Evolutionary conservation across 2,888 invertebrate species (phyloP).

Genomic region (Digitonthophagus gazella): DNA sequence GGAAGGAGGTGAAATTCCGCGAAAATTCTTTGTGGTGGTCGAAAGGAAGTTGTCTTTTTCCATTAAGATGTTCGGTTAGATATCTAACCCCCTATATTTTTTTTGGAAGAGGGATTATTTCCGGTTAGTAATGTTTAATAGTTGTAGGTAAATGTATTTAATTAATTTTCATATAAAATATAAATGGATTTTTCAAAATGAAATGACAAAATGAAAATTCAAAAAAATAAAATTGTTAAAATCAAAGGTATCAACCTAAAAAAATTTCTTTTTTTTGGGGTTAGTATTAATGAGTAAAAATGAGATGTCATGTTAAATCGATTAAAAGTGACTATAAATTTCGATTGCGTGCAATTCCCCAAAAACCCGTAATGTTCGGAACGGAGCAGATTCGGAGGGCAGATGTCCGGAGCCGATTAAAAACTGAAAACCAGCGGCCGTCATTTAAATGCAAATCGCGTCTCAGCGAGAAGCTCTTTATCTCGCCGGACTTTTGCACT

Average conservation of each 20-base stretch:
- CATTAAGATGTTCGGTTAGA: neutral
- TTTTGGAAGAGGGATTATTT: neutral
- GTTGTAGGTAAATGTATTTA: neutral
- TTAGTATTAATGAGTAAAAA: neutral
- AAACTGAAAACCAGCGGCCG: neutral
- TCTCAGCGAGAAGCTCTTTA: neutral
- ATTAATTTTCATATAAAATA: no score
- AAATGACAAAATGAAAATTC: no score
- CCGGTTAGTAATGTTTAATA: neutral
- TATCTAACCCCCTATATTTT: neutral
- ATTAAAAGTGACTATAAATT: neutral
- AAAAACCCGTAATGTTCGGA: neutral
- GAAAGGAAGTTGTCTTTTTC: no score
- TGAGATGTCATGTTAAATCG: neutral
- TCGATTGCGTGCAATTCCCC: neutral
- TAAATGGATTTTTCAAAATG: no score
- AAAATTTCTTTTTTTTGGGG: neutral
- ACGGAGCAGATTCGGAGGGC: neutral
- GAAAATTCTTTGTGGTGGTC: no score
- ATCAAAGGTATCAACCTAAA: no score
- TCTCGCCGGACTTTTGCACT: neutral
- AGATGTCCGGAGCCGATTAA: neutral
- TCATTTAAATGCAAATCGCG: neutral
- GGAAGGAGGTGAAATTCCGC: no score
- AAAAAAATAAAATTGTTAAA: no score